Evolutionary conservation across 1,140 invertebrate genomes (phyloP).

Genomic region (Papilio glaucus): DNA sequence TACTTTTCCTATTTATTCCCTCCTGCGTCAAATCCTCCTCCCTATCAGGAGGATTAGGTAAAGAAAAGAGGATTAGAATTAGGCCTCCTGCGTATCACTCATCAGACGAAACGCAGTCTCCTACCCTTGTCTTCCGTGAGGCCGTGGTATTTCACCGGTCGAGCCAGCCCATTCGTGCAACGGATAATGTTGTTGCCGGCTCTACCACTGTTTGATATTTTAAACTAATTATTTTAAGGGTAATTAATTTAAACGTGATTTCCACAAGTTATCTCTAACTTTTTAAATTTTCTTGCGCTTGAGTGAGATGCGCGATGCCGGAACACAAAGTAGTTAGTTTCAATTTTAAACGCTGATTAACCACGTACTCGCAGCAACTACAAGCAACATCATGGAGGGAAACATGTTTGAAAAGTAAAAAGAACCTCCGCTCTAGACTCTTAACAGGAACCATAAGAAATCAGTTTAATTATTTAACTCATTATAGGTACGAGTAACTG

Average conservation of each 20-base stretch:
- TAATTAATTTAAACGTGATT: neutral
- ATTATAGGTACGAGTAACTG: neutral
- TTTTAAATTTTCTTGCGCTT: constrained; percentile 3
- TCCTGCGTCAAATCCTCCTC: no score
- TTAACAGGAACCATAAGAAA: neutral
- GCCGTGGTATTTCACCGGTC: no score
- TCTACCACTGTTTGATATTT: no score
- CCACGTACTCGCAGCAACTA: neutral
- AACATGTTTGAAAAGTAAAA: constrained; percentile 20
- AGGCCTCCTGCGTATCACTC: no score
- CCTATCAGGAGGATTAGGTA: no score
- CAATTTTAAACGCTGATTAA: constrained; percentile 27
- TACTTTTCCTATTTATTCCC: no score
- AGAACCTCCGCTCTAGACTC: neutral
- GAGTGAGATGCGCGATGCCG: neutral
- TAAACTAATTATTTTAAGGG: no score
- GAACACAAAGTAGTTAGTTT: constrained; percentile 22
- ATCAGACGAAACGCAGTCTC: no score
- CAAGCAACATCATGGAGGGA: neutral
- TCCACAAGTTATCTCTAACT: constrained; percentile 3
- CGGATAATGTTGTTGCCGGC: no score
- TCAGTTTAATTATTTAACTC: constrained; percentile 15
- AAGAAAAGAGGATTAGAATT: no score
- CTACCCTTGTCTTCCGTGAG: no score
- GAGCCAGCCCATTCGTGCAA: no score